Conservation (phyloP, 1,140 invertebrate genomes). For the Pemphigus obesinymphae region DNA sequence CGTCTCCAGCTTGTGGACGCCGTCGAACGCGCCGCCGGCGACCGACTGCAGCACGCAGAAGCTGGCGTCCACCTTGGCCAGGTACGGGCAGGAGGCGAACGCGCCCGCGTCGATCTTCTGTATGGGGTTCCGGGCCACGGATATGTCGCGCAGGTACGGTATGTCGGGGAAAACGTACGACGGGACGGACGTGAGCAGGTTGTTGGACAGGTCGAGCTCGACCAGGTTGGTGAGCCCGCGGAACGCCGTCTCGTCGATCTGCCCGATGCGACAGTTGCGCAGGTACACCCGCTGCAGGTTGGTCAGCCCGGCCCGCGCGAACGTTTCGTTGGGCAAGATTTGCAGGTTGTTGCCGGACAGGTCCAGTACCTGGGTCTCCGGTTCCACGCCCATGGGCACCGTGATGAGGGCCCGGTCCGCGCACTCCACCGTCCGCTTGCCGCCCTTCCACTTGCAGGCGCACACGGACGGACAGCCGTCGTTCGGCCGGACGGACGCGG, state of each 20-base stretch:
- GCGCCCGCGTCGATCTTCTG: slow-evolving; percentile 65
- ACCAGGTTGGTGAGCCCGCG: slow-evolving; percentile 72
- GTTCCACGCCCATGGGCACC: slow-evolving; percentile 65
- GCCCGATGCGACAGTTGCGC: slow-evolving; percentile 65
- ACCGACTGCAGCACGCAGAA: slow-evolving; percentile 67
- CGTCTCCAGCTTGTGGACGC: slow-evolving; percentile 61
- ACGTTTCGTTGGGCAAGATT: slow-evolving; percentile 63
- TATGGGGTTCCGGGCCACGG: slow-evolving; percentile 69
- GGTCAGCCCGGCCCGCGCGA: slow-evolving; percentile 61
- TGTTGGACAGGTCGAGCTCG: slow-evolving; percentile 77
- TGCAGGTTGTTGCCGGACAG: slow-evolving; percentile 67
- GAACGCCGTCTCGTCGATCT: slow-evolving; percentile 70
- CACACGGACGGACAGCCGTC: slow-evolving; percentile 58
- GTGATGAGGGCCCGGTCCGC: slow-evolving; percentile 58
- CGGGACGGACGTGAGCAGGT: slow-evolving; percentile 52
- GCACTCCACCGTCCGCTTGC: slow-evolving; percentile 78
- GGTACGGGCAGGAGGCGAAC: slow-evolving; percentile 65
- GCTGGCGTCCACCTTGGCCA: slow-evolving; percentile 73
- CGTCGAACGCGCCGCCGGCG: slow-evolving; percentile 64
- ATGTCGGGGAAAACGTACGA: slow-evolving; percentile 55
- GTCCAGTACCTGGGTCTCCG: slow-evolving; percentile 71
- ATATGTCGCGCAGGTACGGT: slow-evolving; percentile 64
- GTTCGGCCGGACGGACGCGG: slow-evolving; percentile 52
- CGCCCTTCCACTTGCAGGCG: slow-evolving; percentile 72
- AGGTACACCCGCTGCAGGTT: slow-evolving; percentile 77